phyloP scores from a whole-genome alignment of 2,113 vertebrate genomes.

The Copsychus sechellarum region DNA sequence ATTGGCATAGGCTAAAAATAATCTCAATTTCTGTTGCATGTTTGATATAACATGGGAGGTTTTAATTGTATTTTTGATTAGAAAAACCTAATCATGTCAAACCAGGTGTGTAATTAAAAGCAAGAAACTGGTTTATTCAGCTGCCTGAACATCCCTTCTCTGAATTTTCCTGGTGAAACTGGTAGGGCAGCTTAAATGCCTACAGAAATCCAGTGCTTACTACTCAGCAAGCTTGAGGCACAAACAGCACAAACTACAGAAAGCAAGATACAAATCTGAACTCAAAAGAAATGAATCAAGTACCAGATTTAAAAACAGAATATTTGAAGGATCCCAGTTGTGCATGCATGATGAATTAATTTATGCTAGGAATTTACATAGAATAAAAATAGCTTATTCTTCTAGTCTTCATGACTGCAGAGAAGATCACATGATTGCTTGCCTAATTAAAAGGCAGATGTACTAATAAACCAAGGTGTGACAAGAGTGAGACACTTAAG shows the following conservation, averaged over 20 bases:
- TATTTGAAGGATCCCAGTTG: neutral
- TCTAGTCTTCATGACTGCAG: neutral
- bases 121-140: slow-evolving; percentile 3
- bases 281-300: neutral
- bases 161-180: slow-evolving; percentile 13
- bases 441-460: slow-evolving; percentile 44
- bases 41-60: neutral
- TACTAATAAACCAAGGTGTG: slow-evolving; percentile 43
- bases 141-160: neutral
- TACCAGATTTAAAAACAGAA: neutral
- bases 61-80: neutral
- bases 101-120: neutral
- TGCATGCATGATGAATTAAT: slow-evolving; percentile 9
- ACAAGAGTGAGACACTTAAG: neutral
- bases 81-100: neutral
- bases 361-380: slow-evolving; percentile 20
- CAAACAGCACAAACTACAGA: neutral
- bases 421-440: slow-evolving; percentile 3
- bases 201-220: neutral
- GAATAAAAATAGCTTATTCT: slow-evolving; percentile 42
- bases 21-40: neutral
- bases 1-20: neutral
- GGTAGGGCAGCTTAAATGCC: neutral
- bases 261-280: neutral
- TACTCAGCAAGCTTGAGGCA: neutral